Percentiles rank a stretch among this genome's conserved stretches.
These are phyloP conservation scores for Puma concolor DNA, from an alignment of 2,113 vertebrate genomes.

Conservation along the genomic window DNA sequence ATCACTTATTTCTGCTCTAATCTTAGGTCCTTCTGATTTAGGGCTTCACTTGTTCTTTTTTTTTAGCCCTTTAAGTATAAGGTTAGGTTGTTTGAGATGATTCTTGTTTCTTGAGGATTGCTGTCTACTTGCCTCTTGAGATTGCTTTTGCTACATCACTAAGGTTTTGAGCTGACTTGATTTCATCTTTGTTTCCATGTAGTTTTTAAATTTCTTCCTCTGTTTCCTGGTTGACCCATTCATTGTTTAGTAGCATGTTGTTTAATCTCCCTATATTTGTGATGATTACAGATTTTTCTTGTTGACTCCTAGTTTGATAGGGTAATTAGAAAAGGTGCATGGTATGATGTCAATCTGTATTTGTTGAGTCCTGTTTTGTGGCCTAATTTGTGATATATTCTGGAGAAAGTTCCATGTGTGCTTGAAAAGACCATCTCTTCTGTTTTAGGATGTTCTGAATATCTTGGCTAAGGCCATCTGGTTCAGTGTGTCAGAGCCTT, in stretches of 20 bases:
- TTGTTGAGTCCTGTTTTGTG: neutral
- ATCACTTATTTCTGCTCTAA: neutral
- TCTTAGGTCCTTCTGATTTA: neutral
- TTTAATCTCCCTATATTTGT: neutral
- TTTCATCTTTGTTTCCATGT: neutral
- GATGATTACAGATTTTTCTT: neutral
- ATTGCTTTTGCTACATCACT: neutral
- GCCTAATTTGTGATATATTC: neutral
- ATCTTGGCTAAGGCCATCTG: neutral
- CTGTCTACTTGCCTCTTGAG: neutral
- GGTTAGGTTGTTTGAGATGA: neutral
- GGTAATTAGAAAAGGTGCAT: neutral
- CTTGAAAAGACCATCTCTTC: neutral
- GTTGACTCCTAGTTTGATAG: neutral
- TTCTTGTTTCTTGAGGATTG: neutral
- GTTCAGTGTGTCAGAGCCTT: neutral
- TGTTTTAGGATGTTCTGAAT: neutral
- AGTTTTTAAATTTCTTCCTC: neutral
- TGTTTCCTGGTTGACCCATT: neutral
- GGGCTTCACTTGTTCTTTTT: neutral
- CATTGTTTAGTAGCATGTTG: neutral
- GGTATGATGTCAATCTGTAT: neutral
- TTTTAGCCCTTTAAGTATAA: neutral
- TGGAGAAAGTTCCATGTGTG: neutral
- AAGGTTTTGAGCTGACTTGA: neutral